Evolutionary conservation across 2,888 invertebrate species (phyloP).

Genomic region (Cephus nigrinus): DNA sequence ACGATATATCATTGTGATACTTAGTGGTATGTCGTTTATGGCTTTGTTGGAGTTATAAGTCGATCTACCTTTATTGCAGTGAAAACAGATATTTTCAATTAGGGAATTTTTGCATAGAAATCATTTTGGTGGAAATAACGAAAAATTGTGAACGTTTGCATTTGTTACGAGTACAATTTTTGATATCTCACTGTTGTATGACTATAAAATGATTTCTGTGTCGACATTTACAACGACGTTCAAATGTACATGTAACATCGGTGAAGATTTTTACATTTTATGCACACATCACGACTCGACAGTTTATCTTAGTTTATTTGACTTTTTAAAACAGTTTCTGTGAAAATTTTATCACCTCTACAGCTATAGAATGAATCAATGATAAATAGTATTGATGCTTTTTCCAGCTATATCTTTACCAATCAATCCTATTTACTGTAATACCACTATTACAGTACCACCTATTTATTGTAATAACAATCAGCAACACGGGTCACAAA

Average conservation of each 20-base stretch:
- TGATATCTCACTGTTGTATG: neutral
- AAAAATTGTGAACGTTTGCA: neutral
- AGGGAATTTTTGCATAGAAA: neutral
- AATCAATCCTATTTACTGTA: no score
- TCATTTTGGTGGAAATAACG: neutral
- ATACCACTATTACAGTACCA: no score
- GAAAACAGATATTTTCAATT: neutral
- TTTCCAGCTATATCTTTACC: no score
- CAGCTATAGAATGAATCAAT: no score
- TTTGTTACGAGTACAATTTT: neutral
- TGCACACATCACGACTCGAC: neutral
- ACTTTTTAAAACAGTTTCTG: neutral
- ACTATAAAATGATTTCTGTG: neutral
- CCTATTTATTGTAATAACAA: no score
- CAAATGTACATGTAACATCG: neutral
- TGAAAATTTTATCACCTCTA: neutral
- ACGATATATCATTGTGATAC: neutral
- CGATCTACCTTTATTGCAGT: neutral
- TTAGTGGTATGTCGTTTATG: neutral
- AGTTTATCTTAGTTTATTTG: neutral
- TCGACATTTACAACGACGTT: neutral
- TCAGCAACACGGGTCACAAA: no score
- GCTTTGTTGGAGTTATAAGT: neutral
- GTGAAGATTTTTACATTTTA: neutral
- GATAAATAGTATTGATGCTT: no score